phyloP scores from a whole-genome alignment of 2,888 invertebrate genomes.

The Erynnis tages region DNA sequence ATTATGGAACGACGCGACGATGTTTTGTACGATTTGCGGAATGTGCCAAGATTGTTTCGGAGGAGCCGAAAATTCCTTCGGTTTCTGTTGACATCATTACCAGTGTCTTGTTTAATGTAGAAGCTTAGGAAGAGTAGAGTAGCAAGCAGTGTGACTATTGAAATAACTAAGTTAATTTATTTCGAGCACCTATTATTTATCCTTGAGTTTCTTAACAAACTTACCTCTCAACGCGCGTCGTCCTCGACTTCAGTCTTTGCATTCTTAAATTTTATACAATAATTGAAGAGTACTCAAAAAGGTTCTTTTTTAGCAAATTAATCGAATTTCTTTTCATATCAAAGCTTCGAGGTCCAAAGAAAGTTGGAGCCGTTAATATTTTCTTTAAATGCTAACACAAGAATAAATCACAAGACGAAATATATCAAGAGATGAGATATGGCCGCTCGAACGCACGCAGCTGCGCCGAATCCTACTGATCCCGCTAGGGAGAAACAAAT shows the following conservation, averaged over 20 bases:
- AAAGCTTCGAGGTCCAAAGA: neutral
- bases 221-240: no score
- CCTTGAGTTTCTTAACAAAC: no score
- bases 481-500: constrained; percentile 56
- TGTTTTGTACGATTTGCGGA: neutral
- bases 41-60: neutral
- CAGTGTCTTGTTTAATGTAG: neutral
- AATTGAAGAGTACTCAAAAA: no score
- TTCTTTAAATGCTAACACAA: constrained; percentile 24
- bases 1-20: constrained; percentile 3
- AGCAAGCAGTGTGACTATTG: no score
- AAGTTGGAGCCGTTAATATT: constrained; percentile 16
- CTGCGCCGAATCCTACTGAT: constrained; percentile 62
- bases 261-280: no score
- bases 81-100: no score
- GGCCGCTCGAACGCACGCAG: constrained; percentile 60
- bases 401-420: constrained; percentile 27
- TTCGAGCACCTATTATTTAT: no score
- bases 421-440: constrained; percentile 49
- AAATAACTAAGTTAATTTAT: no score
- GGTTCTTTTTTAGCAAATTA: no score
- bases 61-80: neutral
- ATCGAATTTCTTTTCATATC: neutral
- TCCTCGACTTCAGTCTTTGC: no score
- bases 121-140: no score